Conservation (phyloP, 2,113 vertebrate species). For the Pygoscelis adeliae region DNA sequence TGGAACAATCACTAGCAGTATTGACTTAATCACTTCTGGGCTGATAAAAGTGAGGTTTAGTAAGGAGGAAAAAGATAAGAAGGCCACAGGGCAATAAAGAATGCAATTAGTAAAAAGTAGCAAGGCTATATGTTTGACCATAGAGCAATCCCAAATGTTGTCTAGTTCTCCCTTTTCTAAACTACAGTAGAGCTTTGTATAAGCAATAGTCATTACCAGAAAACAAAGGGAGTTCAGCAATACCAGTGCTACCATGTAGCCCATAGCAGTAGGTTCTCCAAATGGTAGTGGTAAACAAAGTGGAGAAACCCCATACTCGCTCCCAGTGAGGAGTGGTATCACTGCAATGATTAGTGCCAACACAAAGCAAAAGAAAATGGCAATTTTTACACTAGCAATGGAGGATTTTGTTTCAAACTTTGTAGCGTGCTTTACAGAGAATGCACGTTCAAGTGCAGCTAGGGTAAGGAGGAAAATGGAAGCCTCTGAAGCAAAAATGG, state of each 20-base stretch:
- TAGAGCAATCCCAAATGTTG: conserved; percentile 81
- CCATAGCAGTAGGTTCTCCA: conserved; percentile 78
- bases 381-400: conserved; percentile 58
- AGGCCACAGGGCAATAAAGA: conserved; percentile 91
- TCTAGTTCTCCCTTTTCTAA: conserved; percentile 83
- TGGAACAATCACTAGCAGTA: conserved; percentile 88
- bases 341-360: conserved; percentile 79
- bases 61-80: conserved; percentile 90
- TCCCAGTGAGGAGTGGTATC: conserved; percentile 81
- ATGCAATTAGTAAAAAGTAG: conserved; percentile 93
- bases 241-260: conserved; percentile 87
- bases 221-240: conserved; percentile 89
- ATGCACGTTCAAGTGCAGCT: conserved; percentile 85
- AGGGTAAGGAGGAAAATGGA: conserved; percentile 89
- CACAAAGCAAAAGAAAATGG: conserved; percentile 69
- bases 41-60: conserved; percentile 85
- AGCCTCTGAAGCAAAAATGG: conserved; percentile 87
- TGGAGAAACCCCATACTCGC: conserved; percentile 79
- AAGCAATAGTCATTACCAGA: conserved; percentile 87
- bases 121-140: conserved; percentile 90
- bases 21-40: conserved; percentile 85
- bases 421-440: conserved; percentile 69
- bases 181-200: conserved; percentile 87
- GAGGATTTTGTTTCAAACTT: conserved; percentile 75
- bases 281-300: conserved; percentile 87